Evolutionary conservation across 2,797 vertebrate species (phyloP).

Genomic region (Arremon brunneinucha): DNA sequence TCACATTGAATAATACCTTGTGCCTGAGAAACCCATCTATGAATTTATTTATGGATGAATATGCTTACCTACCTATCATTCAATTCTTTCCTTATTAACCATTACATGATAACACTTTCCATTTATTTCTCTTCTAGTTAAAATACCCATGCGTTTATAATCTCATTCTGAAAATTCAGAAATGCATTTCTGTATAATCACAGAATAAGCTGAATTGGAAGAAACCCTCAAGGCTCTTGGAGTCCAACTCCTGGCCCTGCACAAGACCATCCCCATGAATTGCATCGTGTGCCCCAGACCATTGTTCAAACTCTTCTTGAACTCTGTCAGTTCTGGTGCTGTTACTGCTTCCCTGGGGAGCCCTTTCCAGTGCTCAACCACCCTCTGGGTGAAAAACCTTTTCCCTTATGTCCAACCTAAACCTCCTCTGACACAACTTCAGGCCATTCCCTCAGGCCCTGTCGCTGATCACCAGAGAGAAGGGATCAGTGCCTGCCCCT

Average conservation of each 20-base stretch:
- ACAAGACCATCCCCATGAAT: not conserved
- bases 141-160: not conserved
- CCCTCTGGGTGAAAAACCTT: not conserved
- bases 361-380: not conserved
- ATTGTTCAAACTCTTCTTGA: rapidly evolving
- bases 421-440: rapidly evolving
- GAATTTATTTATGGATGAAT: not conserved
- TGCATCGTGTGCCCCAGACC: not conserved
- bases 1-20: not conserved
- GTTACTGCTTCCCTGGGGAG: not conserved
- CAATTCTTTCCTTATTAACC: not conserved
- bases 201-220: not conserved
- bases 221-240: not conserved
- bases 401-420: not conserved
- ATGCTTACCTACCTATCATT: not conserved
- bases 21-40: not conserved
- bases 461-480: not conserved
- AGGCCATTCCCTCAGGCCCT: not conserved
- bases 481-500: not conserved
- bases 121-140: not conserved
- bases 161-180: not conserved
- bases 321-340: not conserved
- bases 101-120: not conserved
- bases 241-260: not conserved
- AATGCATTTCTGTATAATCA: not conserved